Conservation (phyloP, 1,140 invertebrate species). For the Diuraphis noxia region DNA sequence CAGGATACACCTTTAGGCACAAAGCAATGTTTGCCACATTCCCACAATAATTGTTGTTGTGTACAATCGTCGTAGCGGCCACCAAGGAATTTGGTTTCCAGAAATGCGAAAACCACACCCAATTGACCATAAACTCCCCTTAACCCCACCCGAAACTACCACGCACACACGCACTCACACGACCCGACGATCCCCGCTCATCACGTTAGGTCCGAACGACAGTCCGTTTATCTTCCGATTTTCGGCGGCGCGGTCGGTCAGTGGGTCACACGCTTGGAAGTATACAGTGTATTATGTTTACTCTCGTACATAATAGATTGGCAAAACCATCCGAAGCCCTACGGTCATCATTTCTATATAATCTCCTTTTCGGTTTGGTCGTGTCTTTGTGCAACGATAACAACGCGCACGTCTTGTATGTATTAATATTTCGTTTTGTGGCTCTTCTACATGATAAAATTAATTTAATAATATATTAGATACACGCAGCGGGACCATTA, state of each 20-base stretch:
- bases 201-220: background rate
- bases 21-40: background rate
- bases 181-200: background rate
- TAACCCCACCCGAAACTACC: background rate
- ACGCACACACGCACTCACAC: background rate
- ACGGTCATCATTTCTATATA: conserved; percentile 30
- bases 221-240: conserved; percentile 50
- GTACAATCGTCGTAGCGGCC: background rate
- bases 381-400: background rate
- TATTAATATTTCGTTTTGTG: too few relatives aligned
- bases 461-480: too few relatives aligned
- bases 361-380: background rate
- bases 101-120: conserved; percentile 31
- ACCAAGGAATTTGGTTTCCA: conserved; percentile 32
- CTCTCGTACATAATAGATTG: background rate
- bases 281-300: too few relatives aligned
- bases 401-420: background rate
- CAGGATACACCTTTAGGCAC: too few relatives aligned
- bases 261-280: background rate
- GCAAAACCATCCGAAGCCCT: conserved; percentile 12
- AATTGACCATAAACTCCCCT: background rate
- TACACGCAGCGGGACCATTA: background rate
- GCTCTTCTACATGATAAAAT: too few relatives aligned
- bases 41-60: too few relatives aligned
- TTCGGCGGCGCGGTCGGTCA: background rate